Base-by-base conservation (phyloP, 1,140 invertebrate genomes). In the Papilio aristodemus region DNA sequence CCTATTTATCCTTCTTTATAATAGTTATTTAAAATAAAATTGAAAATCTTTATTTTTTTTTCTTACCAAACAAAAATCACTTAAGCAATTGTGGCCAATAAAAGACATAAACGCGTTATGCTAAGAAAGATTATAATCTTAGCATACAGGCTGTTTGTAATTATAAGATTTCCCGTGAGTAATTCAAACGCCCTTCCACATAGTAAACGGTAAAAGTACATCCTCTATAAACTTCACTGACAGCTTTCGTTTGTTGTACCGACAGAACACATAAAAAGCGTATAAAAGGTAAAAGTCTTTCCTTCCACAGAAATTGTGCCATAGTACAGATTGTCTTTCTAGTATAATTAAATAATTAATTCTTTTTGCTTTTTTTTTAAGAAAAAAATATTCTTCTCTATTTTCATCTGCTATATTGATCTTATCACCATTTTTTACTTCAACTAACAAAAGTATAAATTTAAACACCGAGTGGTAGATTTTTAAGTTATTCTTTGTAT, bases 181-280 rank as follows among this genome's bases (percentile, higher is more conserved):
- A 63, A 62, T 62, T 62, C 62, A 64, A 64, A 43, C 62, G 38
- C 25, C 38, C 37, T 43, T 43, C 39, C 19, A 63, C 60, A 27
- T 64, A 64, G 38, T 43, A 64, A 64, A 27, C 38, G 43, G 63
- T 71, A 71, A 71, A 54, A 27, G 57, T n/a, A 43, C 67, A 68
- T 73, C 71, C 71, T 70, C 68, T 73, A 13, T 19, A 37, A 67
- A 73, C 68, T 43, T 37, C 54, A 14, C 71, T 6, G 68, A 73
- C 71, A 22, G 46, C 71, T 73, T 73, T 73, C 71, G 58, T 64
- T 64, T 43, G 38, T 64, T 43, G 38, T 22, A n/a, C 19, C 38
- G 14, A 39, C 36, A 8, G 37, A 41, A 43, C 38, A 25, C 19
- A 41, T 64, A 64, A 64, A 62, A 62, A 19, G 59, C 10, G 1